A percentile compares a stretch with the other conserved stretches of the same genome.
Conservation (phyloP, 2,888 invertebrate genomes). For the Apotomis turbidana region DNA sequence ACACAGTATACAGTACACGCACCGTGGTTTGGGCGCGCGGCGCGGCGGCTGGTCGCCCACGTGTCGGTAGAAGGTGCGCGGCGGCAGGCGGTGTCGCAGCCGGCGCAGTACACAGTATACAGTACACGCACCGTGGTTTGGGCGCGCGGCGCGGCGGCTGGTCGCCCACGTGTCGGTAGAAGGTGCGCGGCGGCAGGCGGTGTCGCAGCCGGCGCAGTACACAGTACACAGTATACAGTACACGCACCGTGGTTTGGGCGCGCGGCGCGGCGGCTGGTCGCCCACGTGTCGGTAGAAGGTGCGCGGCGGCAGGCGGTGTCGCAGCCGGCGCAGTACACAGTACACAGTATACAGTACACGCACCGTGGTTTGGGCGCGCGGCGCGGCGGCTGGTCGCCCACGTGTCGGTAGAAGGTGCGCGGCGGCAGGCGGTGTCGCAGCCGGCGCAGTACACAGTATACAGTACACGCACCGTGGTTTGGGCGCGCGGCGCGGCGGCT, state of each 20-base stretch:
- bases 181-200: conserved; percentile 76
- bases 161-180: conserved; percentile 77
- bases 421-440: conserved; percentile 79
- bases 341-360: no score
- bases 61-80: conserved; percentile 77
- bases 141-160: conserved; percentile 65
- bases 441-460: conserved; percentile 64
- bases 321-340: conserved; percentile 69
- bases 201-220: conserved; percentile 75
- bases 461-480: conserved; percentile 62
- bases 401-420: conserved; percentile 76
- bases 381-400: conserved; percentile 71
- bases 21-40: conserved; percentile 68
- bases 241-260: conserved; percentile 65
- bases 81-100: conserved; percentile 78
- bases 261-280: conserved; percentile 67
- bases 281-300: conserved; percentile 79
- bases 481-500: conserved; percentile 63
- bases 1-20: no score
- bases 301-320: conserved; percentile 77
- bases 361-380: conserved; percentile 68
- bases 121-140: conserved; percentile 62
- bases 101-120: conserved; percentile 64
- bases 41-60: conserved; percentile 73
- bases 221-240: no score